Conservation (phyloP, 2,888 invertebrate species). For the Trachelus stipa region DNA sequence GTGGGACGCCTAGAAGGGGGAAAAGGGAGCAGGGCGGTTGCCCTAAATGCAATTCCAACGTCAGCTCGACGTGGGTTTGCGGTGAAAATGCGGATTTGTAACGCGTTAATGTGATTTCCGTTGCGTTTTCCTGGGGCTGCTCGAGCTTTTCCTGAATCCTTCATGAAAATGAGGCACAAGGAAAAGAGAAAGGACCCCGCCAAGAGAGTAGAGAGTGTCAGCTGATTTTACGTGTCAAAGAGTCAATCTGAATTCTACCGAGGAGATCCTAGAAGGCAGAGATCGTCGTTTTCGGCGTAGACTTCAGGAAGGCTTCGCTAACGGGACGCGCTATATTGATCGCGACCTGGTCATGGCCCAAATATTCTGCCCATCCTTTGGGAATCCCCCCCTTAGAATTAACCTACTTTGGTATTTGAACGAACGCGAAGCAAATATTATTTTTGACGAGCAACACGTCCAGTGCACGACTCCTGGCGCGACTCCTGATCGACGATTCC, state of each 20-base stretch:
- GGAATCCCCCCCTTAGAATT: slow-evolving; percentile 55
- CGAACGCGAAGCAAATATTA: neutral
- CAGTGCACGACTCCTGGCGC: no score
- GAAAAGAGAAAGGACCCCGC: neutral
- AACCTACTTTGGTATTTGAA: slow-evolving; percentile 50
- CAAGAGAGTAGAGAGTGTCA: neutral
- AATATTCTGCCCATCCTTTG: slow-evolving; percentile 61
- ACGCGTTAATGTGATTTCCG: neutral
- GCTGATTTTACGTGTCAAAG: no score
- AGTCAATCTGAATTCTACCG: neutral
- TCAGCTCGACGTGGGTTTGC: neutral
- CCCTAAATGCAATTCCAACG: neutral
- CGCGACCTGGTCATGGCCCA: slow-evolving; percentile 63
- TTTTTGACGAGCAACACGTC: neutral
- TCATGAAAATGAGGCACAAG: neutral
- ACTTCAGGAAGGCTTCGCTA: neutral
- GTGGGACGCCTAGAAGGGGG: no score
- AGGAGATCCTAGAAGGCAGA: neutral
- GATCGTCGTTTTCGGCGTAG: neutral
- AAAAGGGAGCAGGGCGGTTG: neutral
- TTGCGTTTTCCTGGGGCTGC: neutral
- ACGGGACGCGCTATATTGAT: slow-evolving; percentile 50
- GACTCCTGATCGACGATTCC: neutral
- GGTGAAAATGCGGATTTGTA: neutral
- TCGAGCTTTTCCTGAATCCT: no score